A percentile compares a stretch with the other conserved stretches of the same genome.
These are phyloP conservation scores for Octomys mimax DNA, from an alignment of 2,797 vertebrate species.

Conservation along the genomic window DNA sequence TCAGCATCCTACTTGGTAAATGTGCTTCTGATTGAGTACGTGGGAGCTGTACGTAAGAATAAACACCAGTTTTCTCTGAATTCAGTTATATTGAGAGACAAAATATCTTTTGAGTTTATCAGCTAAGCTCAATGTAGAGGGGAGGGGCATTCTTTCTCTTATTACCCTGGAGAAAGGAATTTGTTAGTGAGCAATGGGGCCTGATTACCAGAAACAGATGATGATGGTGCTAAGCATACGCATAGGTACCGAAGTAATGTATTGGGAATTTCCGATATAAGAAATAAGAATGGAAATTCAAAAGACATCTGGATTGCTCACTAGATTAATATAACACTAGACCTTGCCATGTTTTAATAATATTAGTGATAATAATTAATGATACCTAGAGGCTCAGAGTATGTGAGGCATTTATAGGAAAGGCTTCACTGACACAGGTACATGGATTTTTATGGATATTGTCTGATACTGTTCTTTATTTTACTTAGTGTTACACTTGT, in stretches of 20 bases:
- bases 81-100: not conserved
- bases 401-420: not conserved
- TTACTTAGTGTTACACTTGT: not conserved
- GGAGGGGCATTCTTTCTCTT: not conserved
- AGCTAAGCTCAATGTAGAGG: not conserved
- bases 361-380: not conserved
- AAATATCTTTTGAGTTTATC: not conserved
- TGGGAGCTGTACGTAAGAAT: not conserved
- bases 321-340: not conserved
- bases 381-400: not conserved
- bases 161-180: not conserved
- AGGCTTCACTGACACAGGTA: not conserved
- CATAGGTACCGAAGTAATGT: not conserved
- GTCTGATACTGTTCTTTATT: conserved; percentile 8
- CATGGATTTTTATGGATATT: not conserved
- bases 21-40: not conserved
- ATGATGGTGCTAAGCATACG: not conserved
- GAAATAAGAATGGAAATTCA: not conserved
- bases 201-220: not conserved
- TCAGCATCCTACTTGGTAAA: not conserved
- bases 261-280: not conserved
- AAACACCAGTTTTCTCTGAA: not conserved
- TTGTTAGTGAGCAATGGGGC: not conserved
- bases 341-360: not conserved
- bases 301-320: not conserved